These are phyloP conservation scores for Epinephelus moara DNA, from an alignment of 2,113 vertebrate genomes.

Conservation along the genomic window DNA sequence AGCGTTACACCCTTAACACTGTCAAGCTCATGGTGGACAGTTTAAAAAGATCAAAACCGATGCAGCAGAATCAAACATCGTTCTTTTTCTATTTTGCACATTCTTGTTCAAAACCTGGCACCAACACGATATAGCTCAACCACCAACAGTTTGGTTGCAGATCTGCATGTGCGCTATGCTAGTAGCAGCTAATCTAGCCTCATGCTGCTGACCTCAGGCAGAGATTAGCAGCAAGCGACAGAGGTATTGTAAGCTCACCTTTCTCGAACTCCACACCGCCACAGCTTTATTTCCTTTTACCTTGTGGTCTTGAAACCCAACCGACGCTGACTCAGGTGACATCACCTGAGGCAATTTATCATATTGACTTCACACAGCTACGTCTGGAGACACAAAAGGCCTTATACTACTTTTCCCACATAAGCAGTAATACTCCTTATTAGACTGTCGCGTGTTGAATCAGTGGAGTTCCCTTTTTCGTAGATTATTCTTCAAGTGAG, in stretches of 20 bases:
- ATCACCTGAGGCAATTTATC: not conserved
- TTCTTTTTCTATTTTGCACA: not conserved
- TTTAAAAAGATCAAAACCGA: not conserved
- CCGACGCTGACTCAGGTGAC: not conserved
- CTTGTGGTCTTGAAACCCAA: not conserved
- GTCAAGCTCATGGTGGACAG: not conserved
- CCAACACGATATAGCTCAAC: not conserved
- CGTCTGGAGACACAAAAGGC: not conserved
- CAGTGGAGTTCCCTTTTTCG: not conserved
- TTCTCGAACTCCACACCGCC: not conserved
- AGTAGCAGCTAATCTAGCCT: not conserved
- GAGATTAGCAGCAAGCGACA: not conserved
- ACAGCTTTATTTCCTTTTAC: not conserved
- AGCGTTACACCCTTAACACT: not conserved
- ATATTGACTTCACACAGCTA: not conserved
- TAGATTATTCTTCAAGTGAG: not conserved
- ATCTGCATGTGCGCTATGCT: not conserved
- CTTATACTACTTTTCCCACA: not conserved
- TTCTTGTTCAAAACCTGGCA: not conserved
- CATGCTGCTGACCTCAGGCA: not conserved
- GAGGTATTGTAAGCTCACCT: not conserved
- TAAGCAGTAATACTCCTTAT: not conserved
- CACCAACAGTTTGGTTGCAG: not conserved
- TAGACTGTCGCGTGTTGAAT: not conserved
- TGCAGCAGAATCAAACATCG: not conserved